Conservation (phyloP, 2,888 invertebrate genomes). For the Crossocerus cetratus region DNA sequence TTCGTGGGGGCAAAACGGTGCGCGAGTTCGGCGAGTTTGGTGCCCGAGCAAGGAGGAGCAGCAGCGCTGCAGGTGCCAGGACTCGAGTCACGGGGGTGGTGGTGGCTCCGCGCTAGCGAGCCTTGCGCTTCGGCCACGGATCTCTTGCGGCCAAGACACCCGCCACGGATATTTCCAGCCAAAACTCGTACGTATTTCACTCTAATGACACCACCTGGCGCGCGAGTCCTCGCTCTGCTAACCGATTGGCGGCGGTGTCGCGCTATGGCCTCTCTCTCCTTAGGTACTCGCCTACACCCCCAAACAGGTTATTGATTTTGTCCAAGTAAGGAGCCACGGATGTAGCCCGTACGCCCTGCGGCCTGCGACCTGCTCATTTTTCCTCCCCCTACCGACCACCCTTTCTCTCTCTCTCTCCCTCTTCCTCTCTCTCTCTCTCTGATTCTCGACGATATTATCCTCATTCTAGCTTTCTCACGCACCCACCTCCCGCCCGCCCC, state of each 20-base stretch:
- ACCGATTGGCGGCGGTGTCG: conserved; percentile 55
- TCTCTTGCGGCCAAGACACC: conserved; percentile 27
- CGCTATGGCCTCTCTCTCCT: conserved; percentile 62
- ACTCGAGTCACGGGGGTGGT: conserved; percentile 35
- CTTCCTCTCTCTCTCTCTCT: not conserved
- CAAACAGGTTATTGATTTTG: conserved; percentile 73
- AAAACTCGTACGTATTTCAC: conserved; percentile 48
- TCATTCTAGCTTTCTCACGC: not conserved
- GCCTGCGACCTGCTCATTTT: conserved; percentile 62
- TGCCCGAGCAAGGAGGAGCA: conserved; percentile 15
- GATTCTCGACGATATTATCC: not conserved
- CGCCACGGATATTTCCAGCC: conserved; percentile 40
- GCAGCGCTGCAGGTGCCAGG: conserved; percentile 45
- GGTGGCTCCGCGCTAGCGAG: conserved; percentile 11
- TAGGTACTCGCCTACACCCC: conserved; percentile 69
- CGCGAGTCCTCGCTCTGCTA: conserved; percentile 7
- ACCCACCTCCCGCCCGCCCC: not conserved
- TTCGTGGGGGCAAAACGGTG: not conserved
- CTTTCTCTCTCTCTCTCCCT: conserved; percentile 15
- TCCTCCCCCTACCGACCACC: conserved; percentile 31
- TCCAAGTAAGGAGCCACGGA: conserved; percentile 70
- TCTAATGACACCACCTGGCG: conserved; percentile 41
- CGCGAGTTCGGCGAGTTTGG: not conserved
- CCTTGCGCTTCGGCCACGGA: conserved; percentile 7
- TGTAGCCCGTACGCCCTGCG: conserved; percentile 66